phyloP scores from a whole-genome alignment of 2,113 vertebrate genomes.

The Tyto alba region DNA sequence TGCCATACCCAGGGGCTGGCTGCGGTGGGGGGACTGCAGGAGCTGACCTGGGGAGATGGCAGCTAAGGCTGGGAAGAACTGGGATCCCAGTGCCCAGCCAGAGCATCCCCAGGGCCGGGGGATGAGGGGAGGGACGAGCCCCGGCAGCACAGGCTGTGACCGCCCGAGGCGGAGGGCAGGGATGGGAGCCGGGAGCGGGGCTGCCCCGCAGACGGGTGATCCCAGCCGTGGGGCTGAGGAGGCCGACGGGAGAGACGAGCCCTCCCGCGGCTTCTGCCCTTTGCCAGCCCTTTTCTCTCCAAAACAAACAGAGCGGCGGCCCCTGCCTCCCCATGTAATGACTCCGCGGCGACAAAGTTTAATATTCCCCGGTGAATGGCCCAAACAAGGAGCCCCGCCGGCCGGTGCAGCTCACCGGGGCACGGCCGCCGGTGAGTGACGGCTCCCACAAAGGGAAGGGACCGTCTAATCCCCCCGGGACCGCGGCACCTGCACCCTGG shows the following conservation, averaged over 20 bases:
- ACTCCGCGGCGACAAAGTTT: neutral
- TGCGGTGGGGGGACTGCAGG: rapidly evolving
- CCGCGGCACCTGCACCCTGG: constrained; percentile 18
- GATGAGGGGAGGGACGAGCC: neutral
- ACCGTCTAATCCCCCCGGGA: neutral
- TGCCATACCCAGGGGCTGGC: rapidly evolving
- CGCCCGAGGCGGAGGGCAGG: rapidly evolving
- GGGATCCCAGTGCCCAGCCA: neutral
- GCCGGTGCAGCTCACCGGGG: neutral
- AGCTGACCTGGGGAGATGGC: rapidly evolving
- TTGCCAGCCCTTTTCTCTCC: neutral
- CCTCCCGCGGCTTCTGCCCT: neutral
- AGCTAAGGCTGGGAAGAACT: neutral
- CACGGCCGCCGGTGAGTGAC: neutral
- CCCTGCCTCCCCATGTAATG: neutral
- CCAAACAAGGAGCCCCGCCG: neutral
- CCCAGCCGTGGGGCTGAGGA: rapidly evolving
- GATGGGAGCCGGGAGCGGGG: rapidly evolving
- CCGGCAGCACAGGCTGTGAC: neutral
- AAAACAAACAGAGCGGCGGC: neutral
- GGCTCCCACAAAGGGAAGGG: neutral
- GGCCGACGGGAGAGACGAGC: neutral
- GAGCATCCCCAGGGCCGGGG: neutral
- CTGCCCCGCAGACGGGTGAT: neutral
- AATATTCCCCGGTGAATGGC: neutral